These are phyloP conservation scores for Argyrosomus regius DNA, from an alignment of 2,797 vertebrate species.

Conservation along the genomic window DNA sequence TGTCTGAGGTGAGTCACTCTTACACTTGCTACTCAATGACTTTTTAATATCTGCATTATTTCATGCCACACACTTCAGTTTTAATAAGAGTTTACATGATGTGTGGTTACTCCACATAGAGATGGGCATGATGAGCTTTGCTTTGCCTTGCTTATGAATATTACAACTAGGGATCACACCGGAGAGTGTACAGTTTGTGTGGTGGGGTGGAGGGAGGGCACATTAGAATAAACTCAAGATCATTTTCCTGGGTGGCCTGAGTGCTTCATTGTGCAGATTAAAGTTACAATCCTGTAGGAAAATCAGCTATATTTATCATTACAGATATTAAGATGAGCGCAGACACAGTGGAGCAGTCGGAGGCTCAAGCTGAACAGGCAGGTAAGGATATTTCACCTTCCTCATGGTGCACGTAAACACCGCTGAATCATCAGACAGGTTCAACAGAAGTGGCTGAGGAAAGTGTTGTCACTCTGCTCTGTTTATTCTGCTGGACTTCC, in stretches of 20 bases:
- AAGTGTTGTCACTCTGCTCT: background rate
- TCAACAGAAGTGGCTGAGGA: conserved; percentile 19
- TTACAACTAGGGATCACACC: conserved; percentile 86
- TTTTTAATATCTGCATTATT: background rate
- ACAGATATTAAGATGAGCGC: conserved; percentile 98
- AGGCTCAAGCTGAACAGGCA: conserved; percentile 87
- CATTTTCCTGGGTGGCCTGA: conserved; percentile 88
- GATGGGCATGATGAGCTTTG: conserved; percentile 39
- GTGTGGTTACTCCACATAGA: background rate
- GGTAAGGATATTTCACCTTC: conserved; percentile 85
- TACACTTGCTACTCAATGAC: background rate
- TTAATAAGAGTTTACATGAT: background rate
- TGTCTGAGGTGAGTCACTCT: conserved; percentile 62
- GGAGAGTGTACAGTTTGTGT: conserved; percentile 83
- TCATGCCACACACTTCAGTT: background rate
- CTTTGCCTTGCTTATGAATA: conserved; percentile 89
- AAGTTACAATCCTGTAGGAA: conserved; percentile 92
- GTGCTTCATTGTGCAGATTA: conserved; percentile 82
- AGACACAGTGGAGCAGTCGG: conserved; percentile 90
- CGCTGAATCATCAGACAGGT: background rate
- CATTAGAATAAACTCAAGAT: conserved; percentile 92
- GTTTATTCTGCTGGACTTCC: conserved; percentile 10
- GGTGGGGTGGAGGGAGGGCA: conserved; percentile 86
- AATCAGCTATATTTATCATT: conserved; percentile 92
- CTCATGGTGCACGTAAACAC: background rate